Evolutionary conservation across 2,888 invertebrate species (phyloP).

Genomic region (Apamea monoglypha): DNA sequence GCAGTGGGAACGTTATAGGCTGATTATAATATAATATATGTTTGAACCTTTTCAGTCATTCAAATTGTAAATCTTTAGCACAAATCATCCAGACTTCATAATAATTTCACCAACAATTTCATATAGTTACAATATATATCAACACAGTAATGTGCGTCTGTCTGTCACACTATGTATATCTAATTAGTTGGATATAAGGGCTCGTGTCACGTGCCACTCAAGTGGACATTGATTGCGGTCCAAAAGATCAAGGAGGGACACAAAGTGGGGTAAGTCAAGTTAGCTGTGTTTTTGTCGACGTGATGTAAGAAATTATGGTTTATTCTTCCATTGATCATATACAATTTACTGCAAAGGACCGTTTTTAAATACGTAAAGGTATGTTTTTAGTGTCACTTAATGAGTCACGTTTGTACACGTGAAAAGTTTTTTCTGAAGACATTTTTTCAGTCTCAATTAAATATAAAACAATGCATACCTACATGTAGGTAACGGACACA

Average conservation of each 20-base stretch:
- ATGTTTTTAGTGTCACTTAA: neutral
- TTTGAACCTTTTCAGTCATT: too few relatives aligned
- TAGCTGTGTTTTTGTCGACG: constrained; percentile 47
- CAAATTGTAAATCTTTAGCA: neutral
- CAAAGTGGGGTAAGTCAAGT: constrained; percentile 55
- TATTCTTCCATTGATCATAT: neutral
- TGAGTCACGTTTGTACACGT: neutral
- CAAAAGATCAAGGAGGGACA: constrained; percentile 58
- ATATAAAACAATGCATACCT: neutral
- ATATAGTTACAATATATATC: constrained; percentile 16
- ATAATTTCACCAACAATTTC: constrained; percentile 31
- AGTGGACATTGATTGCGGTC: constrained; percentile 88
- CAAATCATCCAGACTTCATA: neutral
- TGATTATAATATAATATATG: too few relatives aligned
- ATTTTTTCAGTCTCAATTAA: neutral
- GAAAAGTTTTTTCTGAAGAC: too few relatives aligned
- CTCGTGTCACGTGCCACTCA: constrained; percentile 85
- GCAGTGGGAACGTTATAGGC: too few relatives aligned
- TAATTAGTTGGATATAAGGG: constrained; percentile 82
- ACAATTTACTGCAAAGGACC: neutral
- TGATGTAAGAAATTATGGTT: constrained; percentile 19
- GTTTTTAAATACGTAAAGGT: neutral
- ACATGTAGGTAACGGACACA: too few relatives aligned
- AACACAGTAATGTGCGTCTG: constrained; percentile 59
- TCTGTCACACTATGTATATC: constrained; percentile 69